Evolutionary conservation across 2,113 vertebrate species (phyloP), one percentile per base, ranked within the genome.

Genomic region (Calyptommatus sinebrachiatus): DNA sequence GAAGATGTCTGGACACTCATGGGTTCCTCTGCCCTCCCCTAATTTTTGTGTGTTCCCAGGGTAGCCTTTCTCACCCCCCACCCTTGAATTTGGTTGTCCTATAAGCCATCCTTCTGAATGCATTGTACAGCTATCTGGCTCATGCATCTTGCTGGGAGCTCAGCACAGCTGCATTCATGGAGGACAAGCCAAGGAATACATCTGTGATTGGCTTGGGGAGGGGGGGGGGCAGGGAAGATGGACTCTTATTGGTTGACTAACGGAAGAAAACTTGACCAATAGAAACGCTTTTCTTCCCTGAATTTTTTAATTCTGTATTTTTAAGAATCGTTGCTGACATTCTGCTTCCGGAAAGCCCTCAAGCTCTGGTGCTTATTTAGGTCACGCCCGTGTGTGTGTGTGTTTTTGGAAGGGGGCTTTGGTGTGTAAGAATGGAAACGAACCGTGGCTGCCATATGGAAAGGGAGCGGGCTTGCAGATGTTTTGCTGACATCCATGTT

Each of bases 331-430:
- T 91, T 87, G 65, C 66, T 28, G 86, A 90, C 88, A 63, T 85
- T 71, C 77, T 84, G 69, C 92, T 95, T 94, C 86, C 90, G 70
- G 67, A 84, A n/a, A 91, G 91, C 90, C 90, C 84, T 90, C 80
- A 89, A 92, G 93, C 90, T 90, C 90, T 91, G 92, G 93, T 94
- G 93, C 94, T 95, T 92, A 90, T 93, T 91, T 93, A 88, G 93
- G 91, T 93, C 92, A 91, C 85, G 90, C 35, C 29, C 88, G n/a
- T n/a, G n/a, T n/a, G 89, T 65, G 78, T 72, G 50, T 78, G 68
- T 69, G 70, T 90, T 90, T 84, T 88, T 89, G 88, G 89, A 88
- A 90, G 91, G 92, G 76, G 88, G 79, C 89, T 73, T 65, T 92
- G 91, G 91, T 90, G 83, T 83, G 0, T 90, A 92, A 82, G 90